Evolutionary conservation across 2,797 vertebrate genomes (phyloP).

Genomic region (Arrhamphus sclerolepis): DNA sequence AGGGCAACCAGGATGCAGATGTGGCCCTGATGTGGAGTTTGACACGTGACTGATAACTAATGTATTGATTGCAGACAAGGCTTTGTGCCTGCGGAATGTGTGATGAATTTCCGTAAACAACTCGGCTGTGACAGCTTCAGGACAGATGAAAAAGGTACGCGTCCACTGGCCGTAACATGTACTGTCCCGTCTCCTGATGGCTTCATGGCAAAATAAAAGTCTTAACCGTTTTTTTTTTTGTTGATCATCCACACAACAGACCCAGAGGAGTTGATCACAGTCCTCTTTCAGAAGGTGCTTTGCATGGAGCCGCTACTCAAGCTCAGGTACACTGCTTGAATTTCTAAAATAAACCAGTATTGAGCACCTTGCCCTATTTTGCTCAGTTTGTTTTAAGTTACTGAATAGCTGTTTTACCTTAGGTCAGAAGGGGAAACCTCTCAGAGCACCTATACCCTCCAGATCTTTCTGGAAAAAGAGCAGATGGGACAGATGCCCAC

Average conservation of each 20-base stretch:
- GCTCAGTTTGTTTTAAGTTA: neutral
- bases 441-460: constrained; percentile 82
- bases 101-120: constrained; percentile 83
- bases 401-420: constrained; percentile 2
- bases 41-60: constrained; percentile 3
- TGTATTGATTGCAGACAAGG: constrained; percentile 76
- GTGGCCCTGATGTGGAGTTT: no score
- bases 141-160: constrained; percentile 85
- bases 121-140: constrained; percentile 84
- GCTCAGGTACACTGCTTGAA: constrained; percentile 72
- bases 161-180: neutral
- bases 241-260: constrained; percentile 64
- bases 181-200: neutral
- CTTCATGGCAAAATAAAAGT: neutral
- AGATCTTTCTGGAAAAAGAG: constrained; percentile 84
- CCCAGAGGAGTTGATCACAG: constrained; percentile 84
- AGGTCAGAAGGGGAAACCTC: constrained; percentile 73
- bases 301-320: constrained; percentile 80
- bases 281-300: constrained; percentile 82
- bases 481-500: constrained; percentile 76
- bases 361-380: neutral
- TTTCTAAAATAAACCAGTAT: neutral
- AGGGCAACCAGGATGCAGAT: no score
- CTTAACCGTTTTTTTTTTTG: neutral
- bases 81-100: constrained; percentile 83